Percentiles rank a stretch among this genome's conserved stretches.
These are phyloP conservation scores for Campylorhamphus procurvoides DNA, from an alignment of 2,113 vertebrate species.

Conservation along the genomic window DNA sequence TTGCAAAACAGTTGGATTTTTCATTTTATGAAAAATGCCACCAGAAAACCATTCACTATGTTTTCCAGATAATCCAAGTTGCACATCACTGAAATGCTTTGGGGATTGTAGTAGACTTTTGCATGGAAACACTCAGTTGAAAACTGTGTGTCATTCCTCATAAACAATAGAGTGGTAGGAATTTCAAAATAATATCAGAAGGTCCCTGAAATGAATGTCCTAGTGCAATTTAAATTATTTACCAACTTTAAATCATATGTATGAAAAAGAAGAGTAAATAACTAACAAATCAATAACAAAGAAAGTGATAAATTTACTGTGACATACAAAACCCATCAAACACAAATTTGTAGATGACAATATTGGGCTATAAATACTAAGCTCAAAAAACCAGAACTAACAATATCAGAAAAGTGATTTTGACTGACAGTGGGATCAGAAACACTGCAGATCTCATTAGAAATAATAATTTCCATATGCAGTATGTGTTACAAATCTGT, in stretches of 20 bases:
- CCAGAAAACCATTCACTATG: neutral
- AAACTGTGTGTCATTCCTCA: constrained; percentile 4
- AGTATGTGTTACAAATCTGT: neutral
- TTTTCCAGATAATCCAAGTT: neutral
- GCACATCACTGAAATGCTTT: neutral
- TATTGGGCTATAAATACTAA: constrained; percentile 8
- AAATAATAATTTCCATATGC: constrained; percentile 13
- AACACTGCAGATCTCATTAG: constrained; percentile 8
- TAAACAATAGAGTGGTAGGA: neutral
- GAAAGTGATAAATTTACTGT: neutral
- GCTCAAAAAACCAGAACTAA: constrained; percentile 49
- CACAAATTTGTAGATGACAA: neutral
- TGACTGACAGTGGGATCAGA: constrained; percentile 35
- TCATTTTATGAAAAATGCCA: neutral
- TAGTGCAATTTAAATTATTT: constrained; percentile 19
- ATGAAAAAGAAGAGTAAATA: constrained; percentile 28
- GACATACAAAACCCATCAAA: neutral
- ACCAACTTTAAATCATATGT: constrained; percentile 26
- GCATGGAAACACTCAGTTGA: neutral
- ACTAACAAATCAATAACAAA: constrained; percentile 51
- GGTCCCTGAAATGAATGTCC: neutral
- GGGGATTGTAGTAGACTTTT: neutral
- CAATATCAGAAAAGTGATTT: constrained; percentile 18
- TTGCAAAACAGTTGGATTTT: neutral
- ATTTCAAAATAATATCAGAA: constrained; percentile 32